Evolutionary conservation across 2,888 invertebrate species (phyloP), one percentile per base, ranked within the genome.

Genomic region (Spialia ferax): DNA sequence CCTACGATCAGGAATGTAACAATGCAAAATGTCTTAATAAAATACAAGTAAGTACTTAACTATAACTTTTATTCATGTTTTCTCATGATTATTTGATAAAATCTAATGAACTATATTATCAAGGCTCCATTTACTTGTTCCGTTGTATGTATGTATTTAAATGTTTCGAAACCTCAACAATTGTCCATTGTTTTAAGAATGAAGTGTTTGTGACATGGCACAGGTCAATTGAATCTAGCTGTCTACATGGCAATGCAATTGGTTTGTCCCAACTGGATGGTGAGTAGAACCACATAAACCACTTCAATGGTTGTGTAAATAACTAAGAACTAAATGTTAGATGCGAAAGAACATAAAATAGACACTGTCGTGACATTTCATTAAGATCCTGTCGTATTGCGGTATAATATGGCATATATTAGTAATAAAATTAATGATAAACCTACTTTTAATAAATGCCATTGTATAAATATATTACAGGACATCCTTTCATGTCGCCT

Each of bases 51-150:
- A 26, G 38, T 7, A 35, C 3, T 13, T 38, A 38, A n/a, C 8
- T 38, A 15, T 38, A 38, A 38, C 38, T 45, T 26, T 48, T 18
- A 52, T 20, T 35, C 11, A 48, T 48, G 50, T 48, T 56, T 64
- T 64, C 64, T 50, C 64, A 64, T 50, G 50, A 64, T 64, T 57
- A 64, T 38, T 50, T 38, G 64, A 57, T 64, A 66, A 18, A 32
- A 67, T 70, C 69, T 65, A 73, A 66, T 60, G 52, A 69, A 64
- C 67, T 35, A 68, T 61, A 69, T 66, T 70, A 70, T 71, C 72
- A 73, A 70, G 73, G 74, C 73, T 69, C 66, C 35, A 56, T 29
- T 57, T 45, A 69, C 50, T 57, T 61, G 61, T 65, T 38, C 38
- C 50, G 35, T 56, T 20, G 50, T 50, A 22, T 22, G 29, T 22